Evolutionary conservation across 2,797 vertebrate genomes (phyloP).

Genomic region (Echiichthys vipera): DNA sequence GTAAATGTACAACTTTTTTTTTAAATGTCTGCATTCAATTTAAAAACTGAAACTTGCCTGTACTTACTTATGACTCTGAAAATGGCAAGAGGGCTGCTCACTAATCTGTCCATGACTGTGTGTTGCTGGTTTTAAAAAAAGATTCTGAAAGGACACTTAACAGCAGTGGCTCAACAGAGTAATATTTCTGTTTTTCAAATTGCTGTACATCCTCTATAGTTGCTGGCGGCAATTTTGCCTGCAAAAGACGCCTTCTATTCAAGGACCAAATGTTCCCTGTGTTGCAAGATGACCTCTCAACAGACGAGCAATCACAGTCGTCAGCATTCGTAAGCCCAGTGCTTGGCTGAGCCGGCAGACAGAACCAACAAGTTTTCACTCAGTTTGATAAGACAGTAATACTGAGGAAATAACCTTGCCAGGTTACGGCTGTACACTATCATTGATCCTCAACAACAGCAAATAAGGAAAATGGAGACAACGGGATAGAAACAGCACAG

Average conservation of each 20-base stretch:
- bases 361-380: conserved; percentile 71
- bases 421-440: conserved; percentile 67
- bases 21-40: conserved; percentile 10
- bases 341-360: conserved; percentile 68
- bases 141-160: conserved; percentile 14
- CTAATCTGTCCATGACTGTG: conserved; percentile 17
- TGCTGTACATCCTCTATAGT: conserved; percentile 34
- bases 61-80: conserved; percentile 19
- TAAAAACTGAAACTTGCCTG: conserved; percentile 7
- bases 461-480: conserved; percentile 74
- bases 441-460: conserved; percentile 71
- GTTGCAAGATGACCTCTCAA: conserved; percentile 72
- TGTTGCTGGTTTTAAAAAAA: background rate
- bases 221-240: conserved; percentile 34
- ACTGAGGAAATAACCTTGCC: conserved; percentile 77
- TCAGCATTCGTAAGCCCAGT: conserved; percentile 69
- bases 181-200: conserved; percentile 49
- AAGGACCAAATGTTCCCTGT: conserved; percentile 68
- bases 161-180: background rate
- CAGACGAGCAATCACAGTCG: conserved; percentile 72
- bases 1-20: background rate
- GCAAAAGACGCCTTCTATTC: conserved; percentile 52
- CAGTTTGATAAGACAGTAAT: conserved; percentile 78
- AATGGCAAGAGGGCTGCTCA: conserved; percentile 14
- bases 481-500: conserved; percentile 59